These are phyloP conservation scores for Coccyzus lansbergi DNA, from an alignment of 2,797 vertebrate genomes.

Conservation along the genomic window DNA sequence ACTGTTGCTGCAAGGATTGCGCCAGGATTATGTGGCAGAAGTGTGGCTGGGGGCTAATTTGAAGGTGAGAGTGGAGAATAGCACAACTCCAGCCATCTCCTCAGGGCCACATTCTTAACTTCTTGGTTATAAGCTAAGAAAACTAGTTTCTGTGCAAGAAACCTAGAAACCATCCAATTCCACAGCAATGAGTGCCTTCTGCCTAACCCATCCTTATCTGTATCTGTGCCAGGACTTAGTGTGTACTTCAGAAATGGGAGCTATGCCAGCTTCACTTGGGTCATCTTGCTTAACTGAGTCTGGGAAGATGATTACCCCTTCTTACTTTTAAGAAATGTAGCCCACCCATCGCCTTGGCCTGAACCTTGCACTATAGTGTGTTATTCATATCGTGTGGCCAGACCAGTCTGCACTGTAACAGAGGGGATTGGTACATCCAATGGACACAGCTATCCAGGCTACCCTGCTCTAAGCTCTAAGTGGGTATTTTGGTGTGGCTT, in stretches of 20 bases:
- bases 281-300: background rate
- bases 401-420: background rate
- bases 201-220: background rate
- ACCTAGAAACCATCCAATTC: background rate
- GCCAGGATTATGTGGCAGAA: background rate
- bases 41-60: background rate
- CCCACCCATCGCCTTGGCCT: rapidly evolving
- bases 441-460: background rate
- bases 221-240: background rate
- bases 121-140: background rate
- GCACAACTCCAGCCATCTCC: background rate
- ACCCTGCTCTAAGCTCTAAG: too few species aligned
- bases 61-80: background rate
- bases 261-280: background rate
- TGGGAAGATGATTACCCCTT: background rate
- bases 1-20: background rate
- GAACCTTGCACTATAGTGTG: background rate
- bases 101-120: background rate
- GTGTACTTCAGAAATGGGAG: background rate
- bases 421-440: background rate
- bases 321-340: background rate
- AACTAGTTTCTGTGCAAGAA: background rate
- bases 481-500: too few species aligned
- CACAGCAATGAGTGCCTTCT: background rate
- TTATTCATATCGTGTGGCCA: rapidly evolving